These are phyloP conservation scores for Hirudo medicinalis DNA, from an alignment of 1,140 invertebrate species.

Conservation along the genomic window DNA sequence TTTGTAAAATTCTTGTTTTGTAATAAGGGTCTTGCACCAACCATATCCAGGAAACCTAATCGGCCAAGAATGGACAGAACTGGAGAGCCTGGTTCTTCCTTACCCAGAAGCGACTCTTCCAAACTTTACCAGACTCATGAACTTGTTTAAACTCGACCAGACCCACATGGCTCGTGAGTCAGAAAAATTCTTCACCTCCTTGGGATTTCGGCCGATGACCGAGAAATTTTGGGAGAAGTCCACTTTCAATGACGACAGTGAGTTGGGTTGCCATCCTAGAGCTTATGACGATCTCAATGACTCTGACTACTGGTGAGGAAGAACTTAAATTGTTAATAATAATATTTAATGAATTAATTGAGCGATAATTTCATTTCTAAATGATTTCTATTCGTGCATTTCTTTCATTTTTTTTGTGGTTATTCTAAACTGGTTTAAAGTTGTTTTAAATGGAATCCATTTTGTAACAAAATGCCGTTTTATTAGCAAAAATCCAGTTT, in stretches of 20 bases:
- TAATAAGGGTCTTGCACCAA: no score
- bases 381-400: no score
- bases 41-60: not conserved
- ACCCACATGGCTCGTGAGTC: constrained; percentile 54
- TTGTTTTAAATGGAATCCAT: no score
- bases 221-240: constrained; percentile 47
- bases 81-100: not conserved
- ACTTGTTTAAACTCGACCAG: constrained; percentile 36
- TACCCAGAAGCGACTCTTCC: not conserved
- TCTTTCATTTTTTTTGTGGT: no score
- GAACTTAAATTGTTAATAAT: no score
- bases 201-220: constrained; percentile 69
- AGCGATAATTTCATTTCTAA: no score
- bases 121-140: not conserved
- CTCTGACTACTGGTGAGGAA: constrained; percentile 54
- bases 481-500: no score
- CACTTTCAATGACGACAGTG: constrained; percentile 42
- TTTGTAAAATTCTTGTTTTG: no score
- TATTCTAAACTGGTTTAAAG: no score
- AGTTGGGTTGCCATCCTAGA: constrained; percentile 71
- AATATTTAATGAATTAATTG: no score
- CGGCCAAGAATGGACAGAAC: not conserved
- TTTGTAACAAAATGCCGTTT: no score
- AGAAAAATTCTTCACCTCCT: constrained; percentile 75
- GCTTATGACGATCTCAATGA: constrained; percentile 85